Conservation (phyloP, 2,888 invertebrate genomes). For the Psococerastis gibbosa region DNA sequence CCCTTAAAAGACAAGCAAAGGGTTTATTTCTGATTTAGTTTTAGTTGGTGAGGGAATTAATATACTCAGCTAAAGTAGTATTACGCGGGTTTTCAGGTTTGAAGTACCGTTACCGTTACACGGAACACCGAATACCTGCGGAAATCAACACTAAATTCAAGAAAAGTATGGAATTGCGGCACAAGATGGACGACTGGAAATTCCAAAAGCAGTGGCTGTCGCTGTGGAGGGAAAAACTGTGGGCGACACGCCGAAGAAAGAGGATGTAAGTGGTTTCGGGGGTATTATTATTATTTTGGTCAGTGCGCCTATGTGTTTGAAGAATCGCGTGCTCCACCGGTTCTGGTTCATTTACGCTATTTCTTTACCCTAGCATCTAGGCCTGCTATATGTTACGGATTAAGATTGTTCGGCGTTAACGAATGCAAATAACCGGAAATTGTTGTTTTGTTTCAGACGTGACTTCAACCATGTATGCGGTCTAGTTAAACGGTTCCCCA, state of each 20-base stretch:
- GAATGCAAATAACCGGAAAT: too few relatives aligned
- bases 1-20: too few relatives aligned
- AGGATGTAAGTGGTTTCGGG: constrained; percentile 33
- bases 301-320: too few relatives aligned
- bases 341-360: too few relatives aligned
- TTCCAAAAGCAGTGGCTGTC: constrained; percentile 42
- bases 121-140: constrained; percentile 45
- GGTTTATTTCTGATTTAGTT: constrained; percentile 6
- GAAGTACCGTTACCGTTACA: constrained; percentile 24
- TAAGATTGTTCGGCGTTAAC: too few relatives aligned
- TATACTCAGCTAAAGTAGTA: too few relatives aligned
- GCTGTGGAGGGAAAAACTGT: constrained; percentile 44
- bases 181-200: constrained; percentile 33
- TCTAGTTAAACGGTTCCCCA: constrained; percentile 54
- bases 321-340: too few relatives aligned
- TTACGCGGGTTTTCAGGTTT: constrained; percentile 24
- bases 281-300: too few relatives aligned
- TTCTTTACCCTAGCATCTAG: too few relatives aligned
- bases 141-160: constrained; percentile 45
- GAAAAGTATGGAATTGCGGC: constrained; percentile 38
- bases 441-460: constrained; percentile 24
- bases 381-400: too few relatives aligned
- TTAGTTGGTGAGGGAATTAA: too few relatives aligned
- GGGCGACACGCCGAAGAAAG: constrained; percentile 34
- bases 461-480: constrained; percentile 21